phyloP scores from a whole-genome alignment of 2,888 invertebrate species.

The Papilio gigon region DNA sequence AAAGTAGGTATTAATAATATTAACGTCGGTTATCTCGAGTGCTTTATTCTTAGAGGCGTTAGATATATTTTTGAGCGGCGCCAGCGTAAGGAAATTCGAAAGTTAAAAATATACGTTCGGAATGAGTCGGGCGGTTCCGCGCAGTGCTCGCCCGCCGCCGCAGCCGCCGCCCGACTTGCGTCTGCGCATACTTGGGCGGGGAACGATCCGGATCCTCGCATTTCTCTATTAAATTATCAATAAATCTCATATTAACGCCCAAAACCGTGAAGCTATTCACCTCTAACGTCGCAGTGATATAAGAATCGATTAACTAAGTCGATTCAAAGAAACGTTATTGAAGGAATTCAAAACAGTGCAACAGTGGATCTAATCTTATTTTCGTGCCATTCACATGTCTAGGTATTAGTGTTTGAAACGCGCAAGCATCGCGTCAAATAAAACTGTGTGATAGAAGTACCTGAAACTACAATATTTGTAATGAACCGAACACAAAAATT shows the following conservation, averaged over 20 bases:
- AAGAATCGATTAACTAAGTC: not conserved
- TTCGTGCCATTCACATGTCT: constrained; percentile 38
- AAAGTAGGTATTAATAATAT: constrained; percentile 57
- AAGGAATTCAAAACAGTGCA: constrained; percentile 39
- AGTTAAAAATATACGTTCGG: constrained; percentile 77
- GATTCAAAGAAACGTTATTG: constrained; percentile 16
- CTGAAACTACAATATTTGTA: constrained; percentile 24
- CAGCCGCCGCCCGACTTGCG: constrained; percentile 66
- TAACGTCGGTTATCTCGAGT: constrained; percentile 44
- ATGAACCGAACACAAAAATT: constrained; percentile 5
- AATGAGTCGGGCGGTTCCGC: constrained; percentile 65
- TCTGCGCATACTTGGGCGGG: constrained; percentile 68
- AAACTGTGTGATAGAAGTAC: constrained; percentile 36
- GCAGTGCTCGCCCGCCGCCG: constrained; percentile 49
- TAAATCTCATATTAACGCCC: not conserved
- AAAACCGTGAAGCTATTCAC: constrained; percentile 1
- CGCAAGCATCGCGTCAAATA: constrained; percentile 19
- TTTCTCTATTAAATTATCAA: constrained; percentile 26
- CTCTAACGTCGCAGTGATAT: not conserved
- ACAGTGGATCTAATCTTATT: constrained; percentile 38
- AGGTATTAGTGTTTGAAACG: constrained; percentile 31
- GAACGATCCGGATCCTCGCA: constrained; percentile 16
- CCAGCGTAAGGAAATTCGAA: constrained; percentile 54
- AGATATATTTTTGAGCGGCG: constrained; percentile 40
- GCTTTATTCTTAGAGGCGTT: constrained; percentile 24